Base-by-base conservation (phyloP, 2,888 invertebrate species). In the Eulithis testata region DNA sequence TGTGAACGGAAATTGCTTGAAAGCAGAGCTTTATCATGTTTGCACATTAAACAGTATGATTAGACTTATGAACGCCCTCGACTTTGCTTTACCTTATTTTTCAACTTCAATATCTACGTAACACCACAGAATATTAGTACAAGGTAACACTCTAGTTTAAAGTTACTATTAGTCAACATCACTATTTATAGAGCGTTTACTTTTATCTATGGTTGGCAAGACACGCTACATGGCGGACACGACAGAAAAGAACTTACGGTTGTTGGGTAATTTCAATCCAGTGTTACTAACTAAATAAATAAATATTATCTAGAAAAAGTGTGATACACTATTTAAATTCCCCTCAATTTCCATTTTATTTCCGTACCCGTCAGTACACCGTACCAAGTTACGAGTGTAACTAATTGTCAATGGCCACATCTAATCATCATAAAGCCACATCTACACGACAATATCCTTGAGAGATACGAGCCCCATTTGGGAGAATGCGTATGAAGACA, bases 391-490 rank as follows among this genome's bases (percentile, higher is more conserved):
- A 11, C 40, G 40, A 40, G 9, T 40, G 8, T 40, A 21, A 21
- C 49, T 49, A 49, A 21, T 49, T 47, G 47, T 47, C 8, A 47
- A 47, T 47, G 14, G 47, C 47, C 47, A 1, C 47, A 49, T 49
- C 21, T 53, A 53, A 53, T 53, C 37, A 53, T 53, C 8, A 37
- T 53, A 14, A 53, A 53, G 14, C 53, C 40, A 50, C 62, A 50
- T 27, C 9, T 3, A 27, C 49, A 50, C 21, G 51, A 50, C 51
- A 45, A 44, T 57, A 63, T 52, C 44, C 62, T 45, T 53, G 54
- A 43, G 49, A 62, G 43, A 63, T 57, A 44, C 14, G 52, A 60
- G 40, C 31, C 66, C 70, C 68, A 69, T 72, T 72, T 72, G 58
- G 54, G 58, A 65, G 65, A 57, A 59, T 55, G 65, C 45, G 47